These are phyloP conservation scores for Diploscapter pachys DNA, from an alignment of 1,140 invertebrate genomes.

Conservation along the genomic window DNA sequence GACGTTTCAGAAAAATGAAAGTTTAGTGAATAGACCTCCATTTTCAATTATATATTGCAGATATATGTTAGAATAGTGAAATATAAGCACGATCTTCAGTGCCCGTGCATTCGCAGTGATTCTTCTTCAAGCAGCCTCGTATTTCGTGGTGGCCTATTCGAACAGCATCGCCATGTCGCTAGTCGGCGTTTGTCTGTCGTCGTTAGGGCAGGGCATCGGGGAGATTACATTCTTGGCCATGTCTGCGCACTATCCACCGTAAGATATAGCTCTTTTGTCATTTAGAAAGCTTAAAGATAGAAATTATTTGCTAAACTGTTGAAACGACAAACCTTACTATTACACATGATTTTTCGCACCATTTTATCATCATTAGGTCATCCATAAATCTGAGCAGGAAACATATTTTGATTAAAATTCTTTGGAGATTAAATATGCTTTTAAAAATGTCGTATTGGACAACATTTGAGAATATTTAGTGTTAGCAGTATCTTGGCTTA, in stretches of 20 bases:
- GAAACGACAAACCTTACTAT: too few species aligned
- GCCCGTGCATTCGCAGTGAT: conserved; percentile 67
- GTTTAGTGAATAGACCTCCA: too few species aligned
- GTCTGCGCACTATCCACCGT: conserved; percentile 71
- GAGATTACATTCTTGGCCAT: conserved; percentile 76
- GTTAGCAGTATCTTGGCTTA: background rate
- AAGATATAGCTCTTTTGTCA: conserved; percentile 47
- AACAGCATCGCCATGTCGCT: conserved; percentile 64
- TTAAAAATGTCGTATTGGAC: background rate
- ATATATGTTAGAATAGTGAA: conserved; percentile 6
- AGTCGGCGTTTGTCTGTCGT: conserved; percentile 72
- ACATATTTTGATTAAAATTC: background rate
- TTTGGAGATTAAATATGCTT: too few species aligned
- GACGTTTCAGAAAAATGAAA: too few species aligned
- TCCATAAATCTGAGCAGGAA: background rate
- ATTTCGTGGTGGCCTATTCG: conserved; percentile 70
- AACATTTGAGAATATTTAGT: background rate
- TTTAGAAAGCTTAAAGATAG: too few species aligned
- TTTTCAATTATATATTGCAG: too few species aligned
- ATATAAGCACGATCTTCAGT: conserved; percentile 61
- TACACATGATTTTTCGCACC: too few species aligned
- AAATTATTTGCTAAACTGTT: too few species aligned
- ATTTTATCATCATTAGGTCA: too few species aligned
- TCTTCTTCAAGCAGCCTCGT: conserved; percentile 66
- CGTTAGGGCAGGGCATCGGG: conserved; percentile 74